Evolutionary conservation across 53 echinoderm and acorn worm genomes (phyloP).

Genomic region (Stichopus horrens): DNA sequence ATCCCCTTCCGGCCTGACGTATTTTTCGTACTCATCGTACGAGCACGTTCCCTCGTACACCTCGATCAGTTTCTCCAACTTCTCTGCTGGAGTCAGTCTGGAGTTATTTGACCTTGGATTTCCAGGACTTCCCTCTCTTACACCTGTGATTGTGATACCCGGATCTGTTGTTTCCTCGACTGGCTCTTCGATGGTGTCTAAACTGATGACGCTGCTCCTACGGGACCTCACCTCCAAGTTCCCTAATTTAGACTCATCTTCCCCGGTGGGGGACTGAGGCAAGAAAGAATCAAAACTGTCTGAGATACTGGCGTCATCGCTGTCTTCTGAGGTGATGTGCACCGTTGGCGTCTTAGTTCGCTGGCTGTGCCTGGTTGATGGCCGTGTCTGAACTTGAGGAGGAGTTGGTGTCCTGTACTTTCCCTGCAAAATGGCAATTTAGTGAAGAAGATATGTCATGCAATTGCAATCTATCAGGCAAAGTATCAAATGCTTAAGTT

Average conservation of each 20-base stretch:
- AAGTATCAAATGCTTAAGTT: too few relatives aligned
- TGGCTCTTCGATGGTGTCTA: slow-evolving; percentile 12
- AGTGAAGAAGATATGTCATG: too few relatives aligned
- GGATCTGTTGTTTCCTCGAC: not conserved
- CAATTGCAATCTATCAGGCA: too few relatives aligned
- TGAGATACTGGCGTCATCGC: slow-evolving; percentile 38
- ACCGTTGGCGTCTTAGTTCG: slow-evolving; percentile 72
- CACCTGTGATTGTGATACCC: not conserved
- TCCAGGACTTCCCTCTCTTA: slow-evolving; percentile 20
- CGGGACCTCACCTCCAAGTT: not conserved
- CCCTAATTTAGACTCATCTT: slow-evolving; percentile 1
- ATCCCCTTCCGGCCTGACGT: slow-evolving; percentile 55
- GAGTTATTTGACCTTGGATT: slow-evolving; percentile 43
- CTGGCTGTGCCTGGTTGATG: slow-evolving; percentile 79
- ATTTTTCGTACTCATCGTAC: slow-evolving; percentile 63
- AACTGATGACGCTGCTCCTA: slow-evolving; percentile 15
- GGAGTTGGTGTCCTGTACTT: slow-evolving; percentile 19
- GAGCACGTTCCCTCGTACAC: slow-evolving; percentile 74
- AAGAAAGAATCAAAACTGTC: slow-evolving; percentile 64
- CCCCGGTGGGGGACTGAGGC: slow-evolving; percentile 65
- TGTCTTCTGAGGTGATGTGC: slow-evolving; percentile 73
- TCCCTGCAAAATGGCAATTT: slow-evolving; percentile 27
- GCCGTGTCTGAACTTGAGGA: slow-evolving; percentile 50
- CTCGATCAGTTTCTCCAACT: slow-evolving; percentile 92
- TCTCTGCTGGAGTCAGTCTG: slow-evolving; percentile 80